These are phyloP conservation scores for Ectobius pallidus DNA, from an alignment of 2,888 invertebrate species.

Conservation along the genomic window DNA sequence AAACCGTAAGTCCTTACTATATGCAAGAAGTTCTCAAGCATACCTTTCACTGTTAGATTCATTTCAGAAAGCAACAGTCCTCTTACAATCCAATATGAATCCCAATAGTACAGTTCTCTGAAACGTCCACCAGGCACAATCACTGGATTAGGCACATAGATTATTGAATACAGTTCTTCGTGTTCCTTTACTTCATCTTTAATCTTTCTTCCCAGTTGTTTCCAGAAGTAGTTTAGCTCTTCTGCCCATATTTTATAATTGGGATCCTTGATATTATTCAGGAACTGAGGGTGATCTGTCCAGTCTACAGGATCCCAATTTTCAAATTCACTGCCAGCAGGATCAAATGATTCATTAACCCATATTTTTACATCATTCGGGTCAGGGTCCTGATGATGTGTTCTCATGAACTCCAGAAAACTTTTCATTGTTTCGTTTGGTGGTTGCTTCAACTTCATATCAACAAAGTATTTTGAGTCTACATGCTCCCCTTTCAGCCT, in stretches of 20 bases:
- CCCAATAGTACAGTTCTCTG: conserved; percentile 84
- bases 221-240: conserved; percentile 76
- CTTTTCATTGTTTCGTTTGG: conserved; percentile 62
- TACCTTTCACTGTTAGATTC: conserved; percentile 72
- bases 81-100: conserved; percentile 84
- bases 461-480: conserved; percentile 86
- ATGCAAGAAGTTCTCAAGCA: conserved; percentile 76
- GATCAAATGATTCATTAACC: conserved; percentile 70
- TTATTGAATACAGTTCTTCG: conserved; percentile 80
- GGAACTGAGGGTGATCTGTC: conserved; percentile 73
- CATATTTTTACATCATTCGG: conserved; percentile 58
- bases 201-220: conserved; percentile 77
- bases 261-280: conserved; percentile 73
- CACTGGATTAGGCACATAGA: conserved; percentile 83
- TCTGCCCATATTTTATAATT: conserved; percentile 74
- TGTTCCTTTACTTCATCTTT: conserved; percentile 71
- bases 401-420: conserved; percentile 62
- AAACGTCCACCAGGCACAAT: conserved; percentile 84
- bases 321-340: conserved; percentile 72
- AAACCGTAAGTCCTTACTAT: conserved; percentile 71
- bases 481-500: conserved; percentile 66
- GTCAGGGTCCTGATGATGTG: conserved; percentile 18
- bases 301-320: conserved; percentile 77
- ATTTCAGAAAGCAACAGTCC: conserved; percentile 80
- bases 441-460: conserved; percentile 69